A percentile compares a stretch with the other conserved stretches of the same genome.
These are phyloP conservation scores for Hoplias malabaricus DNA, from an alignment of 2,113 vertebrate species.

Conservation along the genomic window DNA sequence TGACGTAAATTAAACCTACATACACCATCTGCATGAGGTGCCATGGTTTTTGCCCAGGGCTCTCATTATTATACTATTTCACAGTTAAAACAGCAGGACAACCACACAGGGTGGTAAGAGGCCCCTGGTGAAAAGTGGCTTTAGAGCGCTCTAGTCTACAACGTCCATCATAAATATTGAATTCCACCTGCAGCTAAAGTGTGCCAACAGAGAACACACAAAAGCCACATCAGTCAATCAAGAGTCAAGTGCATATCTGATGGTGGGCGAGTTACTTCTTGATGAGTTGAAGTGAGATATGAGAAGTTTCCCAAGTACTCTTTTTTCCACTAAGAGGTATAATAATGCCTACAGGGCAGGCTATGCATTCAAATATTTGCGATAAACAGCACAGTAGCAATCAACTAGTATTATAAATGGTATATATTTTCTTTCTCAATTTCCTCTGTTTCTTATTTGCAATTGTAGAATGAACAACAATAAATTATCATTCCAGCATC, in stretches of 20 bases:
- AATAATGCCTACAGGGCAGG: conserved; percentile 29
- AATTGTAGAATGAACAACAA: no score
- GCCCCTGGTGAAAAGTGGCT: conserved; percentile 20
- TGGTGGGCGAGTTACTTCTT: conserved; percentile 22
- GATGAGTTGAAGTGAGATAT: conserved; percentile 27
- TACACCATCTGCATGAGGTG: neutral
- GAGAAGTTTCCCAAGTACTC: conserved; percentile 24
- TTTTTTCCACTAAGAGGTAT: conserved; percentile 30
- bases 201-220: conserved; percentile 37
- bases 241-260: conserved; percentile 54
- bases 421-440: neutral
- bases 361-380: neutral
- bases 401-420: conserved; percentile 16
- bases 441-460: no score
- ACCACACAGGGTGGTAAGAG: conserved; percentile 1
- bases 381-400: conserved; percentile 5
- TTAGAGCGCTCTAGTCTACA: conserved; percentile 6
- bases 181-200: conserved; percentile 45
- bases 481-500: no score
- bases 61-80: neutral
- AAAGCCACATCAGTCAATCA: conserved; percentile 45
- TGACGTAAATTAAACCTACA: neutral
- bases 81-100: conserved; percentile 19
- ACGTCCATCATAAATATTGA: conserved; percentile 46
- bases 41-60: neutral